These are phyloP conservation scores for Perodicticus potto DNA, from an alignment of 2,797 vertebrate genomes.

Conservation along the genomic window DNA sequence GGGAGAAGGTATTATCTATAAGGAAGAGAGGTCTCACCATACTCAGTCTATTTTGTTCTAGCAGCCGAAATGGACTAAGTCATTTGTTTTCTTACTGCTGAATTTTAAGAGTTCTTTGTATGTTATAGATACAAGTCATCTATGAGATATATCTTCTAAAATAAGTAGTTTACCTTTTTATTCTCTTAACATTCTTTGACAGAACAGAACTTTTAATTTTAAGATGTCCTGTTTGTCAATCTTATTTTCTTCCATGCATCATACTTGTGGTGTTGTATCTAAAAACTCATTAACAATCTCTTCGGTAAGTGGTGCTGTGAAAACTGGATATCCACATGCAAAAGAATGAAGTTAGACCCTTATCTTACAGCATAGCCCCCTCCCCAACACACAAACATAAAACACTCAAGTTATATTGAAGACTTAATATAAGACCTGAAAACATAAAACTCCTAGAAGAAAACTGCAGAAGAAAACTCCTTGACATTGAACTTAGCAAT, in stretches of 20 bases:
- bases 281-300: neutral
- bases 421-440: neutral
- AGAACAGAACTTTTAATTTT: slow-evolving; percentile 7
- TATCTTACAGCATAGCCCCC: neutral
- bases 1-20: neutral
- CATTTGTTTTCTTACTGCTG: neutral
- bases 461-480: neutral
- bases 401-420: neutral
- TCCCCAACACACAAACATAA: neutral
- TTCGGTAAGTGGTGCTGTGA: neutral
- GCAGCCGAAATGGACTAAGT: neutral
- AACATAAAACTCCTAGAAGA: neutral
- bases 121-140: neutral
- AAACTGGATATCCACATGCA: neutral
- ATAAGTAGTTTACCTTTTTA: neutral
- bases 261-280: neutral
- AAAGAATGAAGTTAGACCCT: neutral
- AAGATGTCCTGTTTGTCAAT: neutral
- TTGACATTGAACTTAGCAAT: neutral
- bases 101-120: neutral
- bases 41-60: neutral
- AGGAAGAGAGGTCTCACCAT: neutral
- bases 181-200: neutral
- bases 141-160: neutral
- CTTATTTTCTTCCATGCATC: neutral